Evolutionary conservation across 2,888 invertebrate genomes (phyloP), one percentile per base, ranked within the genome.

Genomic region (Temnothorax unifasciatus): DNA sequence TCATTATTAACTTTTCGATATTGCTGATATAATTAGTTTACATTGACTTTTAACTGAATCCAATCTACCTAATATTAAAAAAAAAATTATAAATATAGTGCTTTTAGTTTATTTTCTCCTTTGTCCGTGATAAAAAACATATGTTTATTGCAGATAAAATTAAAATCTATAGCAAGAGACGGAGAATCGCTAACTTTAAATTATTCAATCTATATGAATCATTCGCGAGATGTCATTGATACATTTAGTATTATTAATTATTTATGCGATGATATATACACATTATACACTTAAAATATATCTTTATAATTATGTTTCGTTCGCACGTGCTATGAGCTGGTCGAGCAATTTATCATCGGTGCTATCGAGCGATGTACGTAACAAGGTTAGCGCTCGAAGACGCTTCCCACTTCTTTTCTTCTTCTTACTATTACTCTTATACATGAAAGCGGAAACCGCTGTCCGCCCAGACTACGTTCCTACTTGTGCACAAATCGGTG

Each of bases 401-500:
- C 21, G 15, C 34, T 34, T 34, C n/a, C 13, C 3, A 71, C 13
- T 3, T 13, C 15, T 71, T 34, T 34, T 54, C 52, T 52, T 52
- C 21, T 52, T 38, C 21, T 71, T 50, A 18, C 29, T 38, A 71
- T 21, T 52, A n/a, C 38, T 52, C n/a, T 71, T 54, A 34, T n/a
- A 69, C 18, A 52, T 52, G 4, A 21, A 69, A 69, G 50, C 69
- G 13, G 50, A 50, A 38, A 71, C 52, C 8, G 15, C 34, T 29
- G 25, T 11, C n/a, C 6, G 13, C 5, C n/a, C 15, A 44, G 2
- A 34, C 21, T 52, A 34, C 21, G 3, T 34, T 52, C 15, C n/a
- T n/a, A n/a, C n/a, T 69, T 34, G 34, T 21, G 21, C 21, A 52
- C 34, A 34, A 34, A 38, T 71, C 71, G 21, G 21, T 9, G 15